A percentile compares a stretch with the other conserved stretches of the same genome.
These are phyloP conservation scores for Parnassius orleans DNA, from an alignment of 2,888 invertebrate species.

Conservation along the genomic window DNA sequence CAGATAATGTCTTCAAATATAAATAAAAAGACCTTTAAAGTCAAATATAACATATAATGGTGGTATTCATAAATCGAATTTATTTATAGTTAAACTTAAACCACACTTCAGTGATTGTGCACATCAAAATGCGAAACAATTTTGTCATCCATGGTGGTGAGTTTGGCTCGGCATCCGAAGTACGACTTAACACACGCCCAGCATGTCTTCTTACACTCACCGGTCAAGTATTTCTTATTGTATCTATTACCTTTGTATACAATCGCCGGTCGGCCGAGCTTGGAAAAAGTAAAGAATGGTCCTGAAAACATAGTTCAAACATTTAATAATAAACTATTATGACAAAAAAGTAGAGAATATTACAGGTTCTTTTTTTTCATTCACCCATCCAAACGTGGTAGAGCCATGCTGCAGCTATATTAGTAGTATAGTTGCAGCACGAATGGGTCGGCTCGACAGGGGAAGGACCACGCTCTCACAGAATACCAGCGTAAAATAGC, in stretches of 20 bases:
- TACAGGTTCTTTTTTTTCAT: too few relatives aligned
- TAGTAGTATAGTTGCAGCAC: too few relatives aligned
- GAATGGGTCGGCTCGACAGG: too few relatives aligned
- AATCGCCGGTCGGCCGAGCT: background rate
- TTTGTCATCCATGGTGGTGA: conserved; percentile 11
- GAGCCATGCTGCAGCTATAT: too few relatives aligned
- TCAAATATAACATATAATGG: conserved; percentile 38
- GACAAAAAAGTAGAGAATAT: too few relatives aligned
- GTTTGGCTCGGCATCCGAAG: conserved; percentile 38
- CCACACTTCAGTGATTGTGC: background rate
- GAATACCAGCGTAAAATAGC: too few relatives aligned
- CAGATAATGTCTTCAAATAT: too few relatives aligned
- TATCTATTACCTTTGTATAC: background rate
- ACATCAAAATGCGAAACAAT: background rate
- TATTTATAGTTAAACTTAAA: too few relatives aligned
- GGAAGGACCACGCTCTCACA: too few relatives aligned
- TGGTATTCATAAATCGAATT: conserved; percentile 1
- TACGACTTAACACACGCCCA: conserved; percentile 1
- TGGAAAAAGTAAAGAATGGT: background rate
- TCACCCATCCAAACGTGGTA: too few relatives aligned
- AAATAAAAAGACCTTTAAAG: background rate
- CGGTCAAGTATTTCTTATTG: background rate
- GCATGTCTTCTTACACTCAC: background rate
- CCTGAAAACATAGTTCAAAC: background rate
- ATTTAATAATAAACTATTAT: too few relatives aligned